Evolutionary conservation across 2,797 vertebrate species (phyloP).

Genomic region (Anabacerthia variegaticeps): DNA sequence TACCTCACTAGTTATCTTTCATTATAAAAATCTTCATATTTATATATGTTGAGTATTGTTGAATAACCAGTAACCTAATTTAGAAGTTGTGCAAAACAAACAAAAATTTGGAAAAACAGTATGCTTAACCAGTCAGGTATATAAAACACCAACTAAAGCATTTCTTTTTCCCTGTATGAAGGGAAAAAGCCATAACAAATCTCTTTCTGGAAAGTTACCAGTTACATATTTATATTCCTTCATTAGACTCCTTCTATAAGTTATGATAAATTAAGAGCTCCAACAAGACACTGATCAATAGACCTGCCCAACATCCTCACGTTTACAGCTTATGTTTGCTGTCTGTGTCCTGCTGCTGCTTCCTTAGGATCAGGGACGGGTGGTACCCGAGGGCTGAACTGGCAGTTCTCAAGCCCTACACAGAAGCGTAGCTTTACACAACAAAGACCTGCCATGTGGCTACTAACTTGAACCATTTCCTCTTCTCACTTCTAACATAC

Average conservation of each 20-base stretch:
- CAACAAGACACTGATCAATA: constrained; percentile 47
- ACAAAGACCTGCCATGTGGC: constrained; percentile 5
- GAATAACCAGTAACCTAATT: constrained; percentile 73
- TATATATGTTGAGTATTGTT: constrained; percentile 55
- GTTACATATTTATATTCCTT: constrained; percentile 73
- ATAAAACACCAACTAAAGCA: constrained; percentile 66
- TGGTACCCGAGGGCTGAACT: background rate
- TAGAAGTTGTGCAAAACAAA: constrained; percentile 81
- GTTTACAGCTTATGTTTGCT: constrained; percentile 41
- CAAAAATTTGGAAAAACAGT: constrained; percentile 74
- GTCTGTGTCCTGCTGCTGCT: constrained; percentile 23
- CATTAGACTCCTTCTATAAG: constrained; percentile 78
- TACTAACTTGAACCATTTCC: background rate
- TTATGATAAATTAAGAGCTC: constrained; percentile 80
- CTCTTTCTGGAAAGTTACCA: constrained; percentile 37
- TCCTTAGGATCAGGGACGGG: background rate
- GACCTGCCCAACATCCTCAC: constrained; percentile 52
- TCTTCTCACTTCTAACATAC: constrained; percentile 35
- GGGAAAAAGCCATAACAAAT: constrained; percentile 37
- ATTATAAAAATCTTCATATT: constrained; percentile 72
- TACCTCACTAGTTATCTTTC: constrained; percentile 62
- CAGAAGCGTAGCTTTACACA: background rate
- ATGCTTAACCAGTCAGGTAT: constrained; percentile 65
- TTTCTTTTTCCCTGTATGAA: constrained; percentile 44
- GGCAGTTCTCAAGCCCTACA: background rate